Evolutionary conservation across 2,888 invertebrate species (phyloP).

Genomic region (Drosophila helvetica): DNA sequence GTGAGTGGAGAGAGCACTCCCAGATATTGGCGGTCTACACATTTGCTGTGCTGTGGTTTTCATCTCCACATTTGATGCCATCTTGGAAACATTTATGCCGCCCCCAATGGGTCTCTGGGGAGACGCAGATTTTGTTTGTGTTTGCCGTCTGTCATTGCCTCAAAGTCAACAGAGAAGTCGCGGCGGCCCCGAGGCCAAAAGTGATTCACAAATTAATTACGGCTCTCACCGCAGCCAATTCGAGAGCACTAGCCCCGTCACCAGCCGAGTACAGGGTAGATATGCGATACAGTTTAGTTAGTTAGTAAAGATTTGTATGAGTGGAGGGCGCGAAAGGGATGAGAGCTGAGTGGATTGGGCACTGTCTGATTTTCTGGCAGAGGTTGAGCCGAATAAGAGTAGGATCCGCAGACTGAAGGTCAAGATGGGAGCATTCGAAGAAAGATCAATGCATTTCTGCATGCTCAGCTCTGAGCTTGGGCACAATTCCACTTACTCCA

Average conservation of each 20-base stretch:
- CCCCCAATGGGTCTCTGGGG: neutral
- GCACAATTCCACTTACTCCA: no score
- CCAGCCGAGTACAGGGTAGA: neutral
- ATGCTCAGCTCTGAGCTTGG: no score
- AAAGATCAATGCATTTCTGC: no score
- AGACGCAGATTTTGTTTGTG: slow-evolving; percentile 25
- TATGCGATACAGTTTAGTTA: neutral
- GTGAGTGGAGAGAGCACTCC: neutral
- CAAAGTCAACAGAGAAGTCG: slow-evolving; percentile 44
- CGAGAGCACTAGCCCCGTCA: slow-evolving; percentile 5
- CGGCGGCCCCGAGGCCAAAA: slow-evolving; percentile 40
- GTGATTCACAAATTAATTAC: slow-evolving; percentile 62
- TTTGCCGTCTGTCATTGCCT: slow-evolving; percentile 33
- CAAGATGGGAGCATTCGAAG: no score
- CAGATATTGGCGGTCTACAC: slow-evolving; percentile 1
- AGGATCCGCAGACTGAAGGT: no score
- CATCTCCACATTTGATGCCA: slow-evolving; percentile 31
- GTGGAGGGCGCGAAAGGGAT: no score
- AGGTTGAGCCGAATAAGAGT: no score
- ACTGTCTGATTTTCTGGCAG: no score
- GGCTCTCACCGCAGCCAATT: slow-evolving; percentile 54
- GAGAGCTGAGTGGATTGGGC: no score
- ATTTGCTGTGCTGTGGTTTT: slow-evolving; percentile 23
- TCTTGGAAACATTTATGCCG: slow-evolving; percentile 30
- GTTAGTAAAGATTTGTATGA: neutral